Base-by-base conservation (phyloP, 2,113 vertebrate species). In the Perca fluviatilis region DNA sequence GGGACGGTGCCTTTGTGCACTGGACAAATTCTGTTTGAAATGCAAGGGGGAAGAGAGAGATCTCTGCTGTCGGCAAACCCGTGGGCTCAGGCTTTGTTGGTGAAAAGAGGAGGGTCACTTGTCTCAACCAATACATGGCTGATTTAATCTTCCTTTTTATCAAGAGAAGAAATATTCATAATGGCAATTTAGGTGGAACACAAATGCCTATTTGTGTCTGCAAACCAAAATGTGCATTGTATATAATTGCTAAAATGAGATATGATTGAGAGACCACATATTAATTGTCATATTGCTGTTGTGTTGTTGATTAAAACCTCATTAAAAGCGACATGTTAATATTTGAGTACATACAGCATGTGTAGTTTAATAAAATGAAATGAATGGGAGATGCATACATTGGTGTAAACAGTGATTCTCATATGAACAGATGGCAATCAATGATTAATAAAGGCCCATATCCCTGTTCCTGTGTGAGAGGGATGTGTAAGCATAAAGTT, bases 1-100 rank as follows among this genome's bases (percentile, higher is more conserved):
- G 66, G 88, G 88, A 91, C 71, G 16, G 21, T 63, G 80, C 80
- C 86, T 92, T 94, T 89, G 89, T 90, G 88, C 79, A 33, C 64
- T 62, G 88, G 88, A 93, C 89, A 70, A 78, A 92, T 89, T 90
- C 91, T 80, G 89, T 92, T 93, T 93, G 89, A 93, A 93, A 91
- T 92, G 84, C 79, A 86, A 84, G 86, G 47, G n/a, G 65, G 40
- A n/a, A 65, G 74, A 16, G 66, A 14, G 56, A 58, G 73, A 61
- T 79, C 36, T 77, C 30, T 27, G 79, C 79, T 80, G 69, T 33
- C 11, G 62, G 76, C 62, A 81, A 85, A 80, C 85, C 80, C 70
- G 53, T 21, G 73, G 77, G 84, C 74, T 83, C 46, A 4, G 33
- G 76, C 74, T 83, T 85, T 88, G 85, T 85, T 60, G 43, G 78